Base-by-base conservation (phyloP, 2,113 vertebrate genomes). In the Albula goreensis region DNA sequence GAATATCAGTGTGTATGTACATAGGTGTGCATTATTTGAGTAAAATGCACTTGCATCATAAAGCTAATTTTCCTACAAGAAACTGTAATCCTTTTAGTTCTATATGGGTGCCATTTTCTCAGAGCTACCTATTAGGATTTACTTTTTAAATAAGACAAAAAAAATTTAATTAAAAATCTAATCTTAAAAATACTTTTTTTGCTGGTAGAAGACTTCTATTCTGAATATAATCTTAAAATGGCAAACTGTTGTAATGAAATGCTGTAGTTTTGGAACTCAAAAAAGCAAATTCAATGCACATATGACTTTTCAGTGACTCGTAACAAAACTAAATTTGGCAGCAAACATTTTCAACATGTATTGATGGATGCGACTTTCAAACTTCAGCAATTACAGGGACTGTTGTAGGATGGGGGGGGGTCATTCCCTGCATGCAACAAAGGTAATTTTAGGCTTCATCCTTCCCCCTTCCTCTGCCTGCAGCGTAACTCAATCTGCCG, bases 401-500 rank as follows among this genome's bases (percentile, higher is more conserved):
- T 70, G 77, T 41, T 80, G 49, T 74, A 74, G 70, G 70, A 25
- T 25, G 49, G 41, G 56, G 83, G 49, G 31, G 19, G 80, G 83
- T 74, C 83, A 81, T 66, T 87, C 85, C 87, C 84, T 48, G 79
- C 83, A 85, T 85, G 82, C 80, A 80, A 74, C 12, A 0, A 17
- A 15, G 60, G 81, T 87, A 85, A 87, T 80, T 81, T 81, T 85
- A 87, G 86, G 78, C 60, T 74, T 5, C 80, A 51, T 85, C 50
- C 60, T 78, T 83, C 85, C 78, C 80, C 50, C 85, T 86, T 80
- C 80, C 57, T 81, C 77, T 80, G 77, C 19, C 52, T 53, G 52
- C 80, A 79, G 50, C 31, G 89, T 87, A 92, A 92, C 89, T 63
- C 83, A 88, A 93, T 93, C 90, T 89, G 57, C 80, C 90, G 91